These are phyloP conservation scores for Dicranocentrus wangi DNA, from an alignment of 2,888 invertebrate species.

Conservation along the genomic window DNA sequence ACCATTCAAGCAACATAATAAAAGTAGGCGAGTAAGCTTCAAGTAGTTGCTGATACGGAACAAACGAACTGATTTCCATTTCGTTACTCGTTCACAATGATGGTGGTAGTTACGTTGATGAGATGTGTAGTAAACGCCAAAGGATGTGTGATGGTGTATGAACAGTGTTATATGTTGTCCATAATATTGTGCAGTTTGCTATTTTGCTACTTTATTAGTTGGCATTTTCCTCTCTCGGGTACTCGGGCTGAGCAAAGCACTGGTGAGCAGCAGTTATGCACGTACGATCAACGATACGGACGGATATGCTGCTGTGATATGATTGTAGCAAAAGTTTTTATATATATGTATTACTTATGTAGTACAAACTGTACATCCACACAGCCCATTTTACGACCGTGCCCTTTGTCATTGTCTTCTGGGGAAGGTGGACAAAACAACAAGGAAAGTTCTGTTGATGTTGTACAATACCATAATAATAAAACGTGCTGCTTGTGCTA, in stretches of 20 bases:
- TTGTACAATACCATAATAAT: conserved; percentile 40
- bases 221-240: not conserved
- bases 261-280: too few relatives aligned
- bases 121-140: too few relatives aligned
- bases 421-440: conserved; percentile 27
- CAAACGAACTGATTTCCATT: conserved; percentile 6
- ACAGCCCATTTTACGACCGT: conserved; percentile 51
- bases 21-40: conserved; percentile 46
- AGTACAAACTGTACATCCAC: not conserved
- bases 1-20: conserved; percentile 29
- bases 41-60: conserved; percentile 4
- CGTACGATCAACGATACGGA: too few relatives aligned
- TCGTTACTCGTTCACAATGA: conserved; percentile 15
- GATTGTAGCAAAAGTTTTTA: conserved; percentile 6
- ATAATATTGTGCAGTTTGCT: too few relatives aligned
- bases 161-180: too few relatives aligned
- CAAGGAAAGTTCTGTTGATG: conserved; percentile 29
- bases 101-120: conserved; percentile 52
- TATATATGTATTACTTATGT: too few relatives aligned
- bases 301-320: too few relatives aligned
- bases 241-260: too few relatives aligned
- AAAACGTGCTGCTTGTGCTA: conserved; percentile 57
- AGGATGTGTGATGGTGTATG: too few relatives aligned
- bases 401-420: conserved; percentile 61
- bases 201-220: too few relatives aligned